These are phyloP conservation scores for Lasioglossum vierecki DNA, from an alignment of 2,888 invertebrate species.

Conservation along the genomic window DNA sequence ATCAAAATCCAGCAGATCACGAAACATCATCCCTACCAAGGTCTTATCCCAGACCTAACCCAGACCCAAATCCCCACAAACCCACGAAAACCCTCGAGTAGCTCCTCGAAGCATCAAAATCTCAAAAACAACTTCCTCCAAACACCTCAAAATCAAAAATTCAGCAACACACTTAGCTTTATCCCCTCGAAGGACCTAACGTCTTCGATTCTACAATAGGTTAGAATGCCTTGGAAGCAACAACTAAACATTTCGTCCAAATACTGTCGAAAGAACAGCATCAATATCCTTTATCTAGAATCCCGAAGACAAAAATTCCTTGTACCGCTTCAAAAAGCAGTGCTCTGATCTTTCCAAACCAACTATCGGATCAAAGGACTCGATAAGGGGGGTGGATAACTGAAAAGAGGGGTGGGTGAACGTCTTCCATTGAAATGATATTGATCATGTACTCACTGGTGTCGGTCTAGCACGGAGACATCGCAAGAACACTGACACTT, in stretches of 20 bases:
- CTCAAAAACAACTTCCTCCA: neutral
- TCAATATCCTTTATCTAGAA: too few species aligned
- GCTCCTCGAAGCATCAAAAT: neutral
- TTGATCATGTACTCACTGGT: conserved; percentile 35
- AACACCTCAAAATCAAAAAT: neutral
- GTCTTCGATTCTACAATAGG: neutral
- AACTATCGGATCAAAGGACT: neutral
- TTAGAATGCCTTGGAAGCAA: neutral
- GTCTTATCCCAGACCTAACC: neutral
- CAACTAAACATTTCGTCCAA: neutral
- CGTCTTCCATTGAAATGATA: neutral
- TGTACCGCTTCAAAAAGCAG: neutral
- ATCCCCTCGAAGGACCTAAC: neutral
- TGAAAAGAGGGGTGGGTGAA: neutral
- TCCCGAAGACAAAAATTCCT: too few species aligned
- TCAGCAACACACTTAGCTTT: neutral
- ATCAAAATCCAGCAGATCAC: too few species aligned
- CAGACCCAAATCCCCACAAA: neutral
- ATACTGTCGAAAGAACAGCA: neutral
- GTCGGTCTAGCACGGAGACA: conserved; percentile 31
- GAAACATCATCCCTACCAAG: too few species aligned
- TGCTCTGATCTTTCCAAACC: neutral
- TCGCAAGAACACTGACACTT: conserved; percentile 33
- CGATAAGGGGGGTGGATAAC: neutral
- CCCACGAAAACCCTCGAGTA: neutral